These are phyloP conservation scores for Netelia melanura DNA, from an alignment of 2,888 invertebrate genomes.

Conservation along the genomic window DNA sequence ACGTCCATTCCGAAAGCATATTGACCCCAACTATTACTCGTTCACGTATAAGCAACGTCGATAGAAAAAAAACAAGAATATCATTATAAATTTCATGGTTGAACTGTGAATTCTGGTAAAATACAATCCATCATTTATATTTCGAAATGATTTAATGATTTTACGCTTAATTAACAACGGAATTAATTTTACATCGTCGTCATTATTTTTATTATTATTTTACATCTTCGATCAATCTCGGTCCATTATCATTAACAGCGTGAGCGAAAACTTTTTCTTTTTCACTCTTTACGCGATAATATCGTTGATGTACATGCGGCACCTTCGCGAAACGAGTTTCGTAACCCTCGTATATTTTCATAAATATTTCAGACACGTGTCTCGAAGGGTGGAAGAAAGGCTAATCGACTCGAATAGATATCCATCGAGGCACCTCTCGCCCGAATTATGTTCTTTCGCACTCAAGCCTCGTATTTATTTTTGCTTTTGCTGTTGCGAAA, in stretches of 20 bases:
- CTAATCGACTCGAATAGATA: slow-evolving; percentile 45
- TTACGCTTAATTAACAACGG: not conserved
- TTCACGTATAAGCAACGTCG: no score
- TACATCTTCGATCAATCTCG: not conserved
- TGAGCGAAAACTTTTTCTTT: slow-evolving; percentile 1
- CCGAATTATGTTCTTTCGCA: slow-evolving; percentile 39
- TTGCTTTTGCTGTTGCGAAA: slow-evolving; percentile 10
- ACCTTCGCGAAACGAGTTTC: not conserved
- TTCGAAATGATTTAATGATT: not conserved
- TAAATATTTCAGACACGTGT: slow-evolving; percentile 35
- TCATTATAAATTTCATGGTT: no score
- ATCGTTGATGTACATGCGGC: not conserved
- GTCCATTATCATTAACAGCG: no score
- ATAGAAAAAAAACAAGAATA: no score
- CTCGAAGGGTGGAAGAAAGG: not conserved
- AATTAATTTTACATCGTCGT: not conserved
- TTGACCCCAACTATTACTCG: no score
- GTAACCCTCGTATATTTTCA: slow-evolving; percentile 18
- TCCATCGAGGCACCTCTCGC: slow-evolving; percentile 21
- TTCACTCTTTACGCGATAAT: slow-evolving; percentile 9
- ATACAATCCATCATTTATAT: not conserved
- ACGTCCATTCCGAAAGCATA: no score
- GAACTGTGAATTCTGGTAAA: not conserved
- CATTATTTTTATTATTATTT: not conserved
- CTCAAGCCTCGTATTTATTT: slow-evolving; percentile 37